Percentiles rank a stretch among this genome's conserved stretches.
Evolutionary conservation across 2,888 invertebrate genomes (phyloP).

Genomic region (Gari tellinella): DNA sequence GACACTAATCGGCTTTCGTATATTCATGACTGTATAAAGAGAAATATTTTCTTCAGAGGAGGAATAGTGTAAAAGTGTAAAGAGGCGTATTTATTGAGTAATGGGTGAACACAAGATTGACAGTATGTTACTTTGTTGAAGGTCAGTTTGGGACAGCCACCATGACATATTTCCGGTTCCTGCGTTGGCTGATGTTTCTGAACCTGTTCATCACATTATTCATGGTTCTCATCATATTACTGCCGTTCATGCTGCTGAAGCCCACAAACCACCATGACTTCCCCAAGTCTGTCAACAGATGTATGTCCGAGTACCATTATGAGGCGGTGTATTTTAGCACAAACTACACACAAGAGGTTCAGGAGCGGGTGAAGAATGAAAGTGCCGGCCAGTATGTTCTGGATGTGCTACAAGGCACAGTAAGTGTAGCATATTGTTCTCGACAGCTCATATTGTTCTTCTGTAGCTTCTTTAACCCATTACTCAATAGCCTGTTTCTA

Average conservation of each 20-base stretch:
- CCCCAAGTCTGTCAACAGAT: constrained; percentile 28
- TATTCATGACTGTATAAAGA: no score
- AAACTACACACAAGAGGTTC: constrained; percentile 54
- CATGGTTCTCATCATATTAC: constrained; percentile 89
- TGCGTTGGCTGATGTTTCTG: constrained; percentile 93
- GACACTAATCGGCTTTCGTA: no score
- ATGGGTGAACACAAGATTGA: no score
- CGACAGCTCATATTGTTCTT: no score
- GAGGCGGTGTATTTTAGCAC: constrained; percentile 58
- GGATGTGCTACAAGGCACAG: constrained; percentile 80
- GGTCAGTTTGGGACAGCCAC: constrained; percentile 85
- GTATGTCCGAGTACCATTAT: constrained; percentile 30
- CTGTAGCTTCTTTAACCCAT: no score
- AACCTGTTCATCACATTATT: constrained; percentile 90
- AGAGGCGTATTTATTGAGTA: no score
- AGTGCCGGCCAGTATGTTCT: constrained; percentile 51
- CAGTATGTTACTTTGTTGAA: constrained; percentile 36
- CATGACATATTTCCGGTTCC: constrained; percentile 90
- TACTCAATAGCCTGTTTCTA: no score
- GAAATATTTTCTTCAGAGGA: no score
- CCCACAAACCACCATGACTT: constrained; percentile 5
- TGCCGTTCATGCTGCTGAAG: constrained; percentile 86
- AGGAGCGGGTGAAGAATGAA: constrained; percentile 8
- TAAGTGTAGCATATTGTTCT: constrained; percentile 68
- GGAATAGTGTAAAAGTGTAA: no score